These are phyloP conservation scores for Ganaspis sp. DNA, from an alignment of 1,140 invertebrate species.

Conservation along the genomic window DNA sequence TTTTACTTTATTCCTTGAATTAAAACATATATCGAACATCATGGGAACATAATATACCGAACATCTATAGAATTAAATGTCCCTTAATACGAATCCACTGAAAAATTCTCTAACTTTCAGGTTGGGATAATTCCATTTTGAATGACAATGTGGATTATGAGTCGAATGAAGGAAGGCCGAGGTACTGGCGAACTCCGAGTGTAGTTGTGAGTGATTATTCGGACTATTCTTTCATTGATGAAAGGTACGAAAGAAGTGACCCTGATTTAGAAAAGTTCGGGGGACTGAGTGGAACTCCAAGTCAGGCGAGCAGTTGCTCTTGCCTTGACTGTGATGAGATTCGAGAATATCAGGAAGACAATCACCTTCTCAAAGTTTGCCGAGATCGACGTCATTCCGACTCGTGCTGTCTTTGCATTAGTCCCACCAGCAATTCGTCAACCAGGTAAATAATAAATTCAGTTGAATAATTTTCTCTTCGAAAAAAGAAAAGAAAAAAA, in stretches of 20 bases:
- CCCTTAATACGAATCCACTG: too few species aligned
- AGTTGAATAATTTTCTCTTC: conserved; percentile 3
- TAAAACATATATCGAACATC: too few species aligned
- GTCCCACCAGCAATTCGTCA: conserved; percentile 44
- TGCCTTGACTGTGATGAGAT: conserved; percentile 69
- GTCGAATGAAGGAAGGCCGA: conserved; percentile 72
- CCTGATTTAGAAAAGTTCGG: conserved; percentile 66
- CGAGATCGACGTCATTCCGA: conserved; percentile 68
- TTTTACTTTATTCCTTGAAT: too few species aligned
- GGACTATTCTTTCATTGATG: conserved; percentile 79
- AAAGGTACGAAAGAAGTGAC: conserved; percentile 67
- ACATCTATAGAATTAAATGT: too few species aligned
- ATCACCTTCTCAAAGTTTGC: conserved; percentile 58
- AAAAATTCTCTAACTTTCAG: too few species aligned
- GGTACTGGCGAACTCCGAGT: conserved; percentile 86
- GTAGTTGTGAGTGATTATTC: conserved; percentile 91
- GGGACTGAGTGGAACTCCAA: conserved; percentile 60
- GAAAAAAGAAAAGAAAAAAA: too few species aligned
- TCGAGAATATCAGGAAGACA: conserved; percentile 61
- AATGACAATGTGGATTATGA: conserved; percentile 73
- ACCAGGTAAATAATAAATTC: conserved; percentile 40
- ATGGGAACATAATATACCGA: too few species aligned
- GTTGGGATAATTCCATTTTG: conserved; percentile 62
- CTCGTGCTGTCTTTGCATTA: conserved; percentile 63
- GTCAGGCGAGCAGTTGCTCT: conserved; percentile 69